Base-by-base conservation (phyloP, 2,888 invertebrate species). In the Latrodectus elegans region DNA sequence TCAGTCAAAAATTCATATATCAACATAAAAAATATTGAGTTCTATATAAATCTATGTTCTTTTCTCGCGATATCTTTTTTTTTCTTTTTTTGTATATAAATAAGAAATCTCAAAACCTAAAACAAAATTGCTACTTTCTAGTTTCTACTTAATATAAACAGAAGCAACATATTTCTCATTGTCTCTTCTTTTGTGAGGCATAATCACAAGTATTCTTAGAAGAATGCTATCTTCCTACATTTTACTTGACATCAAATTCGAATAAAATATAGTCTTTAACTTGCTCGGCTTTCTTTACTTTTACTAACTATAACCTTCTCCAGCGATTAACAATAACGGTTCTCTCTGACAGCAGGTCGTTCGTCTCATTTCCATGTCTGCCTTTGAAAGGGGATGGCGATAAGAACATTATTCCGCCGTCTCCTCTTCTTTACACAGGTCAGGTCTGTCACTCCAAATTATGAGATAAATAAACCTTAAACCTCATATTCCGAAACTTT, bases 361-460 rank as follows among this genome's bases (percentile, higher is more conserved):
- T 14, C 8, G 26, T 38, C 38, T 38, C 79, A 49, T 51, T 78
- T 70, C 52, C 67, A 67, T 52, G 53, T 17, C 49, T 51, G 22
- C 53, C 38, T 70, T 51, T 49, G 52, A 72, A 80, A 72, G 51
- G 6, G 38, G 38, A 6, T 52, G n/a, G 12, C 52, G 74, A 81
- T 81, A 73, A 81, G 55, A 15, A 67, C 60, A 51, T 75, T 82
- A 53, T 70, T 38, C 70, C n/a, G 15, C 51, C 15, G 51, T 49
- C 73, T 17, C 12, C 60, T 65, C 51, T 80, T 72, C 52, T 38
- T 55, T 75, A 55, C 53, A 53, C 14, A 55, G 55, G 70, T 15
- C n/a, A 15, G 55, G 38, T 26, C 67, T 75, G 75, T 75, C 82
- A 82, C 75, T 75, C 82, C 52, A 74, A 75, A 74, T 82, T 67